A percentile compares a stretch with the other conserved stretches of the same genome.
phyloP scores from a whole-genome alignment of 2,888 invertebrate species.

The Drosophila neutralis region DNA sequence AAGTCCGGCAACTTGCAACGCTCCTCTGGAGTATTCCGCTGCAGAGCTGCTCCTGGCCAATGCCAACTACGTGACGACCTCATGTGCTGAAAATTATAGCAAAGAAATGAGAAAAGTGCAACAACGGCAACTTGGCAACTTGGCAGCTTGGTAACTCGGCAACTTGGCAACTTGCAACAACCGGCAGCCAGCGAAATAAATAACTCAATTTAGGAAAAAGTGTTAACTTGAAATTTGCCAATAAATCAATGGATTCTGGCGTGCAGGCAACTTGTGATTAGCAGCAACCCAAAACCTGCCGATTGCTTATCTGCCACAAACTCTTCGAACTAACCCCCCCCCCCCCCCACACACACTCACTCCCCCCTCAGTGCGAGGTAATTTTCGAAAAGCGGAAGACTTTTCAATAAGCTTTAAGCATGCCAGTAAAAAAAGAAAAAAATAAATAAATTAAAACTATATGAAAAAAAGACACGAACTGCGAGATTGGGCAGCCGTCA shows the following conservation, averaged over 20 bases:
- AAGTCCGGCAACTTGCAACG: constrained; percentile 13
- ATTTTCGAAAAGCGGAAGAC: constrained; percentile 64
- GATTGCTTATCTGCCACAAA: constrained; percentile 65
- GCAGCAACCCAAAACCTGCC: constrained; percentile 51
- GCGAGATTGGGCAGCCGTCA: constrained; percentile 71
- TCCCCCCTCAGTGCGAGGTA: constrained; percentile 13
- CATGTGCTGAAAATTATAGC: constrained; percentile 52
- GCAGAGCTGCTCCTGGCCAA: constrained; percentile 17
- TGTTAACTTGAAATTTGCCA: constrained; percentile 79
- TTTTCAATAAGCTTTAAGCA: constrained; percentile 63
- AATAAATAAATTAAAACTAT: constrained; percentile 16
- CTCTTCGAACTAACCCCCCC: constrained; percentile 2
- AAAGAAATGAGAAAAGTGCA: constrained; percentile 27
- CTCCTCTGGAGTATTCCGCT: constrained; percentile 24
- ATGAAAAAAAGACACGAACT: constrained; percentile 27
- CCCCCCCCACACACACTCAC: neutral
- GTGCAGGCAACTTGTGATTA: constrained; percentile 67
- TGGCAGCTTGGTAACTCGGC: neutral
- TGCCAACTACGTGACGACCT: constrained; percentile 59
- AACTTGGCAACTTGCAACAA: constrained; percentile 17
- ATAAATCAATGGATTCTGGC: constrained; percentile 69
- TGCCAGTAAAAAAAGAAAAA: constrained; percentile 8
- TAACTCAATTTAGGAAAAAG: constrained; percentile 80
- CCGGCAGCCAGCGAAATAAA: constrained; percentile 64
- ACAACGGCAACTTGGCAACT: constrained; percentile 35